Percentiles rank a stretch among this genome's conserved stretches.
Evolutionary conservation across 2,113 vertebrate genomes (phyloP).

Genomic region (Lophochroa leadbeateri): DNA sequence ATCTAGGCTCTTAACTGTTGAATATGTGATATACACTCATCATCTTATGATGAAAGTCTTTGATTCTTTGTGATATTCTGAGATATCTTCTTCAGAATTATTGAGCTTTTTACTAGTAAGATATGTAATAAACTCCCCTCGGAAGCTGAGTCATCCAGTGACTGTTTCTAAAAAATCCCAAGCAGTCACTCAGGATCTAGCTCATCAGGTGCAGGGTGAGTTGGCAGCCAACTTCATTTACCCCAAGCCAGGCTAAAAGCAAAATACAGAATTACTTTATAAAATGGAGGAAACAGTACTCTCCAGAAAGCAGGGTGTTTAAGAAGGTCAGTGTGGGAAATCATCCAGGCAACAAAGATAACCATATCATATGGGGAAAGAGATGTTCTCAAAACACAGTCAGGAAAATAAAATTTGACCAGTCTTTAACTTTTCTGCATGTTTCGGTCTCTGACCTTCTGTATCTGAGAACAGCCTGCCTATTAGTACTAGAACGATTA

Average conservation of each 20-base stretch:
- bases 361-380: background rate
- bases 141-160: constrained; percentile 49
- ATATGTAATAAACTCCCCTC: constrained; percentile 34
- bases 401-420: background rate
- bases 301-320: background rate
- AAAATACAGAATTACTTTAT: constrained; percentile 3
- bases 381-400: background rate
- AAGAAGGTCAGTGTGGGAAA: background rate
- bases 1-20: background rate
- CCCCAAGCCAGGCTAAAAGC: background rate
- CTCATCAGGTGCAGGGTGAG: constrained; percentile 26
- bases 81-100: constrained; percentile 33
- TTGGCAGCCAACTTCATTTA: constrained; percentile 26
- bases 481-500: background rate
- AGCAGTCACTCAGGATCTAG: constrained; percentile 27
- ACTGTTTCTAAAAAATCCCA: constrained; percentile 39
- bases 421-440: background rate
- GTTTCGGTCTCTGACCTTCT: background rate
- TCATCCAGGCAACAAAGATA: background rate
- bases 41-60: background rate
- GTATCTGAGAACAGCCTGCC: background rate
- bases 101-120: constrained; percentile 43
- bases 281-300: background rate
- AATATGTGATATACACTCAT: background rate
- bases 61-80: background rate